Percentiles rank a stretch among this genome's conserved stretches.
Evolutionary conservation across 2,113 vertebrate genomes (phyloP).

Genomic region (Ascaphus truei): DNA sequence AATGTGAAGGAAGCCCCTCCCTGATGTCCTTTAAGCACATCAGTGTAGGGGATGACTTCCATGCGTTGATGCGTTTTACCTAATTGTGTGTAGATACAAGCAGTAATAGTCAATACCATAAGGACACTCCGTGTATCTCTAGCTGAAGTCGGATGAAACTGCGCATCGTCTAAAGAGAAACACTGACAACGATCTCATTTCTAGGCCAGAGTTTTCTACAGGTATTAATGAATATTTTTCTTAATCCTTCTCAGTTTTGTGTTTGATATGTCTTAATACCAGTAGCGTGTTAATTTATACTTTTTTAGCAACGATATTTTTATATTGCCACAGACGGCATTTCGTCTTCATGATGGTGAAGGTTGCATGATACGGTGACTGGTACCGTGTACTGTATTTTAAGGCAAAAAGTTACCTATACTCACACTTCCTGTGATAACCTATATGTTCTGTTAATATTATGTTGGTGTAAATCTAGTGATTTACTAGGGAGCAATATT

Average conservation of each 20-base stretch:
- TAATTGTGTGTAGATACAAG: too few species aligned
- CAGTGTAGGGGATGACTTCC: too few species aligned
- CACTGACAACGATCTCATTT: conserved; percentile 62
- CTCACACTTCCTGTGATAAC: conserved; percentile 87
- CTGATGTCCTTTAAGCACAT: too few species aligned
- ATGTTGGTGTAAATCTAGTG: conserved; percentile 49
- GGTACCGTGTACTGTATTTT: conserved; percentile 87
- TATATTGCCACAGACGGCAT: conserved; percentile 88
- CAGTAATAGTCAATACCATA: too few species aligned
- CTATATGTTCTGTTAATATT: conserved; percentile 91
- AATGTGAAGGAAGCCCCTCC: too few species aligned
- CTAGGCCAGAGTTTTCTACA: conserved; percentile 82
- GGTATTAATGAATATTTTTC: conserved; percentile 84
- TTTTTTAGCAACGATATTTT: conserved; percentile 99
- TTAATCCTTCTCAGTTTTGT: conserved; percentile 82
- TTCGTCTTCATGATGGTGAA: conserved; percentile 75
- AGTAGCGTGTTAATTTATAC: conserved; percentile 99
- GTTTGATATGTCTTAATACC: conserved; percentile 89
- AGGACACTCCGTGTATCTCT: too few species aligned
- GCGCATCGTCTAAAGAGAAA: background rate
- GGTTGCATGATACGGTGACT: conserved; percentile 69
- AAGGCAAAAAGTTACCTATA: too few species aligned
- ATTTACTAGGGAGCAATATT: conserved; percentile 55
- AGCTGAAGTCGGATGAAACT: too few species aligned
- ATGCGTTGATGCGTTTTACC: too few species aligned